Base-by-base conservation (phyloP, 2,113 vertebrate species). In the Sinocyclocheilus grahami region DNA sequence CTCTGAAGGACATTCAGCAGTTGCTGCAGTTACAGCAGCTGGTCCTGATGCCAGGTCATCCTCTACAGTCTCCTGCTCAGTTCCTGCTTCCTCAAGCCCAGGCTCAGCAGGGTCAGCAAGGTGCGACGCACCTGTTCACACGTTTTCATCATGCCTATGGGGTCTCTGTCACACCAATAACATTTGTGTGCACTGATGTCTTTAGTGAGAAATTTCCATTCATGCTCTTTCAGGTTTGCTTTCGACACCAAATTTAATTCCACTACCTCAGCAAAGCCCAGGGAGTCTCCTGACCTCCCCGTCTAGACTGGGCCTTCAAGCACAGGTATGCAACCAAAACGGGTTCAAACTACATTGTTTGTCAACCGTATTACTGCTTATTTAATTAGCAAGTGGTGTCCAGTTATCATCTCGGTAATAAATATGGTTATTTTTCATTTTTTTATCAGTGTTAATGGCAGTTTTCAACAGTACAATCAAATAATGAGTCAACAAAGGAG, bases 191-290 rank as follows among this genome's bases (percentile, higher is more conserved):
- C 18, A 46, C 20, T 51, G 12, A 51, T 51, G 3, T 51, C 48
- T 51, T 51, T 51, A 51, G 48, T 75, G 2, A 48, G 12, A 46
- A 22, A 75, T 48, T 79, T 2, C 3, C 27, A 11, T 67, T 81
- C 16, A 5, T 24, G 48, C n/a, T 11, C 39, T 85, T 20, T 0
- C 88, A 97, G 97, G 95, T 94, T 94, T 97, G 93, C 95, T 97
- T 85, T 95, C 96, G 0, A 95, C 96, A 88, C 90, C 93, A 95
- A 97, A 97, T 96, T 93, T 97, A 92, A 96, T 97, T 94, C 94
- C 97, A 94, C 97, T 97, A 97, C 96, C 97, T 97, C 97, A 97
- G 94, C 97, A 97, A 93, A 96, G 93, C 93, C 94, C 95, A 85
- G 96, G 95, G 86, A 95, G 94, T 37, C 95, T 97, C n/a, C 92